phyloP scores from a whole-genome alignment of 2,113 vertebrate genomes.

The Periophthalmus modestus region DNA sequence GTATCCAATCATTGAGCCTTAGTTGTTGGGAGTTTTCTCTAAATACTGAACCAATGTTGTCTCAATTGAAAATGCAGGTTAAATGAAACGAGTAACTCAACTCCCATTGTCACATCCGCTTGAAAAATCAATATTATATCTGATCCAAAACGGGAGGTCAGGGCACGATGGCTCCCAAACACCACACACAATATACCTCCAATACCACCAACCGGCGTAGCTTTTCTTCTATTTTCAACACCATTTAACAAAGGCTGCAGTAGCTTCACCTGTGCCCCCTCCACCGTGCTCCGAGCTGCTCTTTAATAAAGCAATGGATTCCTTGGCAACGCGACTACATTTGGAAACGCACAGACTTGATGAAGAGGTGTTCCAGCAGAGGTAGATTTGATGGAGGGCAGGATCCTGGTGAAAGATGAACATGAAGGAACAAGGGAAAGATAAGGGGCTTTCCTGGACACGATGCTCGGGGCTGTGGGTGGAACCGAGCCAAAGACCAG shows the following conservation, averaged over 20 bases:
- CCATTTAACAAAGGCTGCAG: background rate
- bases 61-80: too few relatives aligned
- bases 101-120: background rate
- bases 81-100: background rate
- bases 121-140: background rate
- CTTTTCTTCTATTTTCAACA: background rate
- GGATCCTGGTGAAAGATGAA: background rate
- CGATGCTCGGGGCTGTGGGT: background rate
- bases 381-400: slow-evolving; percentile 1
- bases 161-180: background rate
- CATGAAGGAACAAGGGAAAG: background rate
- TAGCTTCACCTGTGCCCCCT: background rate
- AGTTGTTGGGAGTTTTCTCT: too few relatives aligned
- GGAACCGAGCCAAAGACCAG: background rate
- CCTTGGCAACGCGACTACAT: background rate
- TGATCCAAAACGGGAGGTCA: background rate
- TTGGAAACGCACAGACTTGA: background rate
- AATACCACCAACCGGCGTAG: background rate
- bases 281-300: background rate
- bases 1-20: too few relatives aligned
- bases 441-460: background rate
- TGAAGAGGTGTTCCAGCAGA: background rate
- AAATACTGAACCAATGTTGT: too few relatives aligned
- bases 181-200: too few relatives aligned
- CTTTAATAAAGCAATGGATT: slow-evolving; percentile 2